A percentile compares a stretch with the other conserved stretches of the same genome.
Evolutionary conservation across 2,797 vertebrate genomes (phyloP).

Genomic region (Megaceryle alcyon): DNA sequence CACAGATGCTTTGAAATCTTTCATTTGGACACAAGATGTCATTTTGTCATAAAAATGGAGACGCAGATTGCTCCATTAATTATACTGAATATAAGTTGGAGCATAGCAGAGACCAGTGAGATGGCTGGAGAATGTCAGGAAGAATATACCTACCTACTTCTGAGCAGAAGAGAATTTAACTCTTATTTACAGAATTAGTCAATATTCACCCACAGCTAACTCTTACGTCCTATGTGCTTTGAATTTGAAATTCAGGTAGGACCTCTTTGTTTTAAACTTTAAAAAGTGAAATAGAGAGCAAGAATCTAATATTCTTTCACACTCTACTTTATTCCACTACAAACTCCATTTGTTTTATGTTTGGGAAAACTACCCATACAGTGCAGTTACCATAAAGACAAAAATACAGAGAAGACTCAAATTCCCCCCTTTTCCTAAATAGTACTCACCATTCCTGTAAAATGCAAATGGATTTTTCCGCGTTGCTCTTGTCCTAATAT

Average conservation of each 20-base stretch:
- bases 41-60: slow-evolving; percentile 26
- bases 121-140: background rate
- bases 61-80: background rate
- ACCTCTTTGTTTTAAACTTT: background rate
- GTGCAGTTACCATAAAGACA: background rate
- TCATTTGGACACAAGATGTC: background rate
- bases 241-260: background rate
- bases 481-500: background rate
- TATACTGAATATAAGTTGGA: background rate
- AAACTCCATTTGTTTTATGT: background rate
- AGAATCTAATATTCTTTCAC: background rate
- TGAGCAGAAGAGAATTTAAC: background rate
- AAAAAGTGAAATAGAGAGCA: background rate
- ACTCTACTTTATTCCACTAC: background rate
- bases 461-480: background rate
- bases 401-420: background rate
- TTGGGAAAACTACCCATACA: background rate
- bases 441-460: background rate
- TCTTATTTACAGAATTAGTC: background rate
- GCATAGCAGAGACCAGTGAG: background rate
- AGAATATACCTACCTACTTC: background rate
- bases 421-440: background rate
- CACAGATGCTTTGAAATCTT: background rate
- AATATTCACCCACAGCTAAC: background rate
- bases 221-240: background rate